Evolutionary conservation across 2,797 vertebrate species (phyloP).

Genomic region (Erpetoichthys calabaricus): DNA sequence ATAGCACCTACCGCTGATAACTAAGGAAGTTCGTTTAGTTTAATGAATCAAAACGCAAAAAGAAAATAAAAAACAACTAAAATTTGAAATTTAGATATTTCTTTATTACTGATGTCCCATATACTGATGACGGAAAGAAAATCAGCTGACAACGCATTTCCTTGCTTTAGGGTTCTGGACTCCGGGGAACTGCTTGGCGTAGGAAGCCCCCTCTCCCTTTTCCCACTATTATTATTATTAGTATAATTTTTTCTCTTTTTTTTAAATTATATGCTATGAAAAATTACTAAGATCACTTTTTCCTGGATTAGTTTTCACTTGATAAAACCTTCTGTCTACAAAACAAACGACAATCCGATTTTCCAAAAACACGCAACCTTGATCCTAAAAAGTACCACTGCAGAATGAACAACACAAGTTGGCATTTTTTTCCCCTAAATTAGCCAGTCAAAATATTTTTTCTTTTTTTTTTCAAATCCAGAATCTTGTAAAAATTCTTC

Average conservation of each 20-base stretch:
- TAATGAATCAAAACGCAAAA: slow-evolving; percentile 51
- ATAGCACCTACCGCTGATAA: slow-evolving; percentile 99
- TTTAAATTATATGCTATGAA: slow-evolving; percentile 98
- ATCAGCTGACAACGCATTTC: slow-evolving; percentile 91
- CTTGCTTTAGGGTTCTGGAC: slow-evolving; percentile 99
- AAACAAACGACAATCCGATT: slow-evolving; percentile 95
- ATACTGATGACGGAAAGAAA: slow-evolving; percentile 92
- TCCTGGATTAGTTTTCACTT: slow-evolving; percentile 71
- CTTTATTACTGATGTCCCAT: slow-evolving; percentile 90
- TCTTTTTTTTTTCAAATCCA: slow-evolving; percentile 97
- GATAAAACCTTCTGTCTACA: slow-evolving; percentile 90
- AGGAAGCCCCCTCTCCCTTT: slow-evolving; percentile 86
- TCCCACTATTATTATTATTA: slow-evolving; percentile 72
- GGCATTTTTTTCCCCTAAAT: slow-evolving; percentile 88
- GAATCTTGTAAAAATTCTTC: slow-evolving; percentile 99
- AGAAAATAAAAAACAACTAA: slow-evolving; percentile 69
- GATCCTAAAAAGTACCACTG: slow-evolving; percentile 99
- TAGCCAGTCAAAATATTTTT: slow-evolving; percentile 99
- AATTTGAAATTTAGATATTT: slow-evolving; percentile 54
- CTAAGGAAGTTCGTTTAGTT: slow-evolving; percentile 88
- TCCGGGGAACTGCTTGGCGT: slow-evolving; percentile 87
- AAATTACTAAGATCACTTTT: slow-evolving; percentile 97
- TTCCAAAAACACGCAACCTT: slow-evolving; percentile 92
- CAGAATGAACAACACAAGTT: slow-evolving; percentile 99
- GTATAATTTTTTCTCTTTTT: slow-evolving; percentile 31